Conservation (phyloP, 2,888 invertebrate genomes). For the Gerris lacustris region DNA sequence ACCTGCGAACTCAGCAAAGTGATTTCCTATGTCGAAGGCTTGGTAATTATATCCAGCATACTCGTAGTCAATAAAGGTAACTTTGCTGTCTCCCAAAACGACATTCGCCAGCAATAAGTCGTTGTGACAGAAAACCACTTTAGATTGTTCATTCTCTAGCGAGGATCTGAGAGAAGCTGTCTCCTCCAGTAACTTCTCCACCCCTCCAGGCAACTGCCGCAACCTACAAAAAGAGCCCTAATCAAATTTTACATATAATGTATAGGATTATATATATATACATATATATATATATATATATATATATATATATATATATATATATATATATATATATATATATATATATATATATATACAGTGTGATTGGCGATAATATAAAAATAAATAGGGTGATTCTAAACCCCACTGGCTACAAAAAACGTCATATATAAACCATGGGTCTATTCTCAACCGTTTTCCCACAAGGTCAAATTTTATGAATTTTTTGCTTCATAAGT, state of each 20-base stretch:
- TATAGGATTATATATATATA: background rate
- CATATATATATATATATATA: background rate
- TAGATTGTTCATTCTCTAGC: slow-evolving; percentile 53
- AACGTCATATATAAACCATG: too few relatives aligned
- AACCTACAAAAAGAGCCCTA: background rate
- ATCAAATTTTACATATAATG: background rate
- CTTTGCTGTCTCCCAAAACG: slow-evolving; percentile 54
- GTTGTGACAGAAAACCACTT: slow-evolving; percentile 91
- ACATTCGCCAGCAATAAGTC: slow-evolving; percentile 92
- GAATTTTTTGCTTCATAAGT: too few relatives aligned
- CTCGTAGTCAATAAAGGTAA: slow-evolving; percentile 91
- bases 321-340: background rate
- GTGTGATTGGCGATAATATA: too few relatives aligned
- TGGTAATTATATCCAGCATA: slow-evolving; percentile 90
- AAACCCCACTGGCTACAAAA: too few relatives aligned
- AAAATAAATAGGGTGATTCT: too few relatives aligned
- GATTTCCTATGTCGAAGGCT: slow-evolving; percentile 93
- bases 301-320: slow-evolving; percentile 1
- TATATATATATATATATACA: too few relatives aligned
- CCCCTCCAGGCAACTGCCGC: slow-evolving; percentile 48
- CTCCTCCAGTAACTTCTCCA: slow-evolving; percentile 48
- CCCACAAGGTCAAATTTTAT: too few relatives aligned
- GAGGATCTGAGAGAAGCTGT: slow-evolving; percentile 51
- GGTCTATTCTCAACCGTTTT: too few relatives aligned
- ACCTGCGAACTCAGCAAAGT: slow-evolving; percentile 96